These are phyloP conservation scores for Xiphophorus couchianus DNA, from an alignment of 2,113 vertebrate species.

Conservation along the genomic window DNA sequence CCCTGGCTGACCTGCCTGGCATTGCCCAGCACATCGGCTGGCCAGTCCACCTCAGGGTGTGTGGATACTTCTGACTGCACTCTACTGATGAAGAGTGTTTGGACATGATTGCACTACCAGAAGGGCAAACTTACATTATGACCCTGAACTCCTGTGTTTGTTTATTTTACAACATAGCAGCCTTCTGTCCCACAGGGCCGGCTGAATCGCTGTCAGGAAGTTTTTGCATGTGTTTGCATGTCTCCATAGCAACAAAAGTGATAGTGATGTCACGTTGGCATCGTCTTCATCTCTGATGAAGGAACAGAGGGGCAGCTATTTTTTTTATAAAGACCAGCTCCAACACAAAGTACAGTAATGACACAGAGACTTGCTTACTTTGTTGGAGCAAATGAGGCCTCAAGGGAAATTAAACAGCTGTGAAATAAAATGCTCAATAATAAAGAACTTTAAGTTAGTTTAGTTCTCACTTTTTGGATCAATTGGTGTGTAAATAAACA, in stretches of 20 bases:
- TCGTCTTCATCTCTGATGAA: background rate
- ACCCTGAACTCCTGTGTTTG: background rate
- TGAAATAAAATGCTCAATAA: background rate
- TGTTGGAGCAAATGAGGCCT: constrained; percentile 3
- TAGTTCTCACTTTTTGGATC: background rate
- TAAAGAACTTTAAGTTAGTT: background rate
- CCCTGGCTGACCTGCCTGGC: too few relatives aligned
- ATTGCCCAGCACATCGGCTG: too few relatives aligned
- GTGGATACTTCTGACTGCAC: background rate
- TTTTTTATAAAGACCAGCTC: constrained; percentile 5
- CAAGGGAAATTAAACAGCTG: constrained; percentile 15
- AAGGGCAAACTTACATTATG: background rate
- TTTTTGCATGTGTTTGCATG: background rate
- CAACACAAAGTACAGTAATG: constrained; percentile 24
- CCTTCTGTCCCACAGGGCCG: background rate
- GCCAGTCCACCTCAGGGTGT: too few relatives aligned
- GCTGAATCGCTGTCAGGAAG: background rate
- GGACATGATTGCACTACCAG: background rate
- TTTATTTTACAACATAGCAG: background rate
- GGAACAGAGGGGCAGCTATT: background rate
- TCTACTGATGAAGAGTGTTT: background rate
- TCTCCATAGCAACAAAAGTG: background rate
- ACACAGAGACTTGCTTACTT: background rate
- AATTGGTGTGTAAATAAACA: background rate
- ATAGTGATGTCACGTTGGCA: background rate